Conservation (phyloP, 2,113 vertebrate genomes). For the Platichthys flesus region DNA sequence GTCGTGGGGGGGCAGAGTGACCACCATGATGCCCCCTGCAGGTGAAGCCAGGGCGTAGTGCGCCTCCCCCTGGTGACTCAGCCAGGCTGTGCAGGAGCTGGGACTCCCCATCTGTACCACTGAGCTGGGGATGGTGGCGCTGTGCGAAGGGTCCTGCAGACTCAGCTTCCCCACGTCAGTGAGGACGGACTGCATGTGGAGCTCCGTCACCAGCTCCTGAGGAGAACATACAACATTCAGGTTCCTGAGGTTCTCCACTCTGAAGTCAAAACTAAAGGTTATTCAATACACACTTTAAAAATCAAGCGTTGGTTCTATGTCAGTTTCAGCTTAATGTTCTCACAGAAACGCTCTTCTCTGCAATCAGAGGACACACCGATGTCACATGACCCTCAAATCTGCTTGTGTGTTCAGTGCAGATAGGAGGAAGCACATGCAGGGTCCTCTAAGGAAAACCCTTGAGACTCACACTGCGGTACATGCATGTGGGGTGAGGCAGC, state of each 20-base stretch:
- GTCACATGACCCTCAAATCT: no score
- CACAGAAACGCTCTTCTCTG: no score
- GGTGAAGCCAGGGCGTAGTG: slow-evolving; percentile 89
- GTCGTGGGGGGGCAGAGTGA: slow-evolving; percentile 87
- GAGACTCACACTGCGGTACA: slow-evolving; percentile 91
- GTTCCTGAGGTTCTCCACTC: not conserved
- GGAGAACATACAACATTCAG: not conserved
- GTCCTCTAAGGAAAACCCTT: no score
- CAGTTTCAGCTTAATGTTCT: no score
- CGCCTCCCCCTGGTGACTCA: slow-evolving; percentile 88
- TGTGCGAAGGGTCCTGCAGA: slow-evolving; percentile 86
- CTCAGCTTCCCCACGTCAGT: slow-evolving; percentile 90
- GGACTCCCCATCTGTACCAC: slow-evolving; percentile 76
- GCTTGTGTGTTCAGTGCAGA: no score
- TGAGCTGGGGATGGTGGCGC: slow-evolving; percentile 80
- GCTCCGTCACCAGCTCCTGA: slow-evolving; percentile 90
- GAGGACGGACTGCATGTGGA: slow-evolving; percentile 93
- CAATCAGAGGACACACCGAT: no score
- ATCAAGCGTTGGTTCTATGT: no score
- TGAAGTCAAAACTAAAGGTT: not conserved
- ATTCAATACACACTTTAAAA: no score
- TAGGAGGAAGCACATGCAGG: no score
- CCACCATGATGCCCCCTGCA: slow-evolving; percentile 87
- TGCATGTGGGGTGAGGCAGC: slow-evolving; percentile 89
- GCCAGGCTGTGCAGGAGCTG: slow-evolving; percentile 83